Base-by-base conservation (phyloP, 2,113 vertebrate species). In the Actinemys pallida region DNA sequence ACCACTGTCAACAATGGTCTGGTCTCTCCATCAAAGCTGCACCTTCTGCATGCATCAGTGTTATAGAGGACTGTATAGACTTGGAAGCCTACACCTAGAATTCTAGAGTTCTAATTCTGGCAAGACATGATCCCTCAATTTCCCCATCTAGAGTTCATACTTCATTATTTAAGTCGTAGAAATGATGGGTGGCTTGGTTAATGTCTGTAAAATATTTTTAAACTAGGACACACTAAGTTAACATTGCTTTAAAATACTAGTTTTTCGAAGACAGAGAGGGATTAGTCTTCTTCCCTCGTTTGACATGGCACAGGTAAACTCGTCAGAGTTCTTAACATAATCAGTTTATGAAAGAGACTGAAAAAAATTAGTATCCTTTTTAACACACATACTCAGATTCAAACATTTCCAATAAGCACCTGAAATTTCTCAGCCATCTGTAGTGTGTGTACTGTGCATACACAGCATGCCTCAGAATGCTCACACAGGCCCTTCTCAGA, bases 401-500 rank as follows among this genome's bases (percentile, higher is more conserved):
- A 52, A 56, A 82, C 84, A 31, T 53, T 81, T 49, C 31, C 49
- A 80, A 12, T 5, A 42, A 24, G 25, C 1, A 80, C 12, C 5
- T 69, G 62, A 82, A 86, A 89, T 59, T 27, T 50, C n/a, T 80
- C 69, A 50, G 5, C 14, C 25, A 81, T 14, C 81, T 83, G 53
- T 6, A 9, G 81, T 88, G 56, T 42, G 12, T 57, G 86, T n/a
- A 29, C 49, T 11, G 6, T 0, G 20, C 2, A 6, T 14, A 19
- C 24, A 59, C 0, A 54, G 45, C 29, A 81, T 72, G n/a, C 54
- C n/a, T 59, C 81, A 1, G 0, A 13, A 22, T 49, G 80, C 9
- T 13, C 4, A 0, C 17, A 1, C 1, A 27, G 11, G 35, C 82
- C 85, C 49, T 87, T 22, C 4, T 52, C 52, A 24, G 39, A 84